Evolutionary conservation across 2,888 invertebrate species (phyloP).

Genomic region (Melolontha melolontha): DNA sequence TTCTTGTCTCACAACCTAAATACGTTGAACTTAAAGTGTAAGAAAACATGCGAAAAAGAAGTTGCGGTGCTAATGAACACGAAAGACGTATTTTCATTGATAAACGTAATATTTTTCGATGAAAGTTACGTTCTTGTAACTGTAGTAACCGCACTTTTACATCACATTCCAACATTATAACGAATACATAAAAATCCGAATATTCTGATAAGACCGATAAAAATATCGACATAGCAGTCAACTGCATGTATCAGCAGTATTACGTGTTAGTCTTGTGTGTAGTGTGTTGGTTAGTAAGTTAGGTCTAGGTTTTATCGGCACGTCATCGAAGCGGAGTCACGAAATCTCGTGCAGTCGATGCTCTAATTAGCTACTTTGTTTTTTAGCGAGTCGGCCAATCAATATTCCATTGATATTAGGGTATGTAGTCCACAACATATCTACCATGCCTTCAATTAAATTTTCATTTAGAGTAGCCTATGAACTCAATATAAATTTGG

Average conservation of each 20-base stretch:
- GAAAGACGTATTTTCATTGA: background rate
- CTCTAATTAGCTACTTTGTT: slow-evolving; percentile 48
- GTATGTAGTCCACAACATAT: no score
- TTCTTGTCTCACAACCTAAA: no score
- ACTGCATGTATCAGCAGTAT: background rate
- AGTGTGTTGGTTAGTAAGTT: slow-evolving; percentile 47
- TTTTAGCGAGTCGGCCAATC: slow-evolving; percentile 41
- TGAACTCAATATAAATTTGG: no score
- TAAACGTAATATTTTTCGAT: slow-evolving; percentile 9
- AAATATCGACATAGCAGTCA: slow-evolving; percentile 18
- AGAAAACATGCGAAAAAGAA: no score
- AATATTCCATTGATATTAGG: slow-evolving; percentile 35
- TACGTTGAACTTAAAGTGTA: no score
- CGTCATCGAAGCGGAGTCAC: slow-evolving; percentile 52
- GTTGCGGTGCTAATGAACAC: slow-evolving; percentile 4
- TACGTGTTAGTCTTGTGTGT: slow-evolving; percentile 40
- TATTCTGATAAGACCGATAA: slow-evolving; percentile 36
- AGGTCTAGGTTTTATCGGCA: slow-evolving; percentile 53
- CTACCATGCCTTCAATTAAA: no score
- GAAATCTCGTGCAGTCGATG: slow-evolving; percentile 49
- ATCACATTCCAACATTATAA: slow-evolving; percentile 33
- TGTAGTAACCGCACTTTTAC: slow-evolving; percentile 24
- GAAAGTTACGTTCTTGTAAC: slow-evolving; percentile 1
- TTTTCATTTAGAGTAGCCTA: no score
- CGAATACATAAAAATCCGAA: slow-evolving; percentile 37